Conservation (phyloP, 2,113 vertebrate genomes). For the Pomatorhinus ruficollis region DNA sequence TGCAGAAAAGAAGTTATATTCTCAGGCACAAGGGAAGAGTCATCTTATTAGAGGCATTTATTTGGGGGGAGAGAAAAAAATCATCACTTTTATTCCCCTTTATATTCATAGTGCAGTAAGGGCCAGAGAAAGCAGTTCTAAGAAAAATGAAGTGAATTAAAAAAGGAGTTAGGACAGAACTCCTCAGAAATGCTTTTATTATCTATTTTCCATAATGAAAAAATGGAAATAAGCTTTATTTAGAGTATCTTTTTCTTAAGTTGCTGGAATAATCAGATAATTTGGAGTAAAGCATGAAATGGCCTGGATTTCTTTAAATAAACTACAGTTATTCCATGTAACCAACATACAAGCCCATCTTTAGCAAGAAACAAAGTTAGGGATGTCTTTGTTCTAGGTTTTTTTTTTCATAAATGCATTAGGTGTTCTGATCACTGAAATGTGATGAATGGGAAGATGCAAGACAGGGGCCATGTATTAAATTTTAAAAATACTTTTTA, state of each 20-base stretch:
- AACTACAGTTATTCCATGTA: background rate
- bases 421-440: background rate
- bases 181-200: background rate
- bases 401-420: background rate
- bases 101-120: background rate
- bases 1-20: background rate
- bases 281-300: constrained; percentile 15
- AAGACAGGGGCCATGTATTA: background rate
- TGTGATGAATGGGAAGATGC: background rate
- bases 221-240: constrained; percentile 14
- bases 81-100: background rate
- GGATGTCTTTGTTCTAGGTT: background rate
- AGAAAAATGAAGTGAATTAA: background rate
- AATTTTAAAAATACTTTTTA: background rate
- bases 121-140: background rate
- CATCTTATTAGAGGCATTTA: background rate
- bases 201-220: background rate
- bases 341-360: background rate
- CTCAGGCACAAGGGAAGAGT: background rate
- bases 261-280: constrained; percentile 14
- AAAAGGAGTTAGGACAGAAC: background rate
- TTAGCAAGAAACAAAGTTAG: background rate
- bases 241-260: background rate
- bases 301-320: background rate
- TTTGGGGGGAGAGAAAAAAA: background rate